Base-by-base conservation (phyloP, 2,888 invertebrate genomes). In the Nephrotoma appendiculata region DNA sequence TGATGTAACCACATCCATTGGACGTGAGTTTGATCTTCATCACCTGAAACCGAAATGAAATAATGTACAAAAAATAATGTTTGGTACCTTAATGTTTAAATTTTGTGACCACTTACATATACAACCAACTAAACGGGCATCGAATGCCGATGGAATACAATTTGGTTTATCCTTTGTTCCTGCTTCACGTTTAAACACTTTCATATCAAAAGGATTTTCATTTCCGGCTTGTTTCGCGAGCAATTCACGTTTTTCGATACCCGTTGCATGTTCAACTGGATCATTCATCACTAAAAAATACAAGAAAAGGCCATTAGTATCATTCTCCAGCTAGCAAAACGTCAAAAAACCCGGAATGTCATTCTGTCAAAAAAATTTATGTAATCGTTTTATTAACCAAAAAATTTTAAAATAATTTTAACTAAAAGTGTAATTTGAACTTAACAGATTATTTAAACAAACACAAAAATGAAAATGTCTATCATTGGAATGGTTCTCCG, bases 1-100 rank as follows among this genome's bases (percentile, higher is more conserved):
- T 95, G 95, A 91, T 98, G 96, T 89, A 99, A 92, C 96, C 98
- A 98, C 95, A 99, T 97, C 97, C 98, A 99, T 90, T 95, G 96
- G 89, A 99, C 95, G 88, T 94, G 93, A 87, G 96, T 95, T 86
- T 97, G 94, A 90, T 99, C 99, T 92, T 98, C 98, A 92, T 99
- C 98, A 91, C 94, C 94, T 94, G 91, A 41, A 88, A 92, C 91
- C 88, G 9, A 71, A 31, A 86, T 41, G 12, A 86, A 86, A 83
- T 3, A 41, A 48, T 48, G 31, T 19, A 19, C 44, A 52, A 19
- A 1, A 19, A 31, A 43, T 31, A 83, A 87, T 15, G 19, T 31
- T 19, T 52, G 71, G 19, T 5, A 84, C 42, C 48, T 7, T 52
- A 87, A 87, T 86, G 87, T 43, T n/a, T 9, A 31, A 42, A 5